These are phyloP conservation scores for Denticeps clupeoides DNA, from an alignment of 2,797 vertebrate species.

Conservation along the genomic window DNA sequence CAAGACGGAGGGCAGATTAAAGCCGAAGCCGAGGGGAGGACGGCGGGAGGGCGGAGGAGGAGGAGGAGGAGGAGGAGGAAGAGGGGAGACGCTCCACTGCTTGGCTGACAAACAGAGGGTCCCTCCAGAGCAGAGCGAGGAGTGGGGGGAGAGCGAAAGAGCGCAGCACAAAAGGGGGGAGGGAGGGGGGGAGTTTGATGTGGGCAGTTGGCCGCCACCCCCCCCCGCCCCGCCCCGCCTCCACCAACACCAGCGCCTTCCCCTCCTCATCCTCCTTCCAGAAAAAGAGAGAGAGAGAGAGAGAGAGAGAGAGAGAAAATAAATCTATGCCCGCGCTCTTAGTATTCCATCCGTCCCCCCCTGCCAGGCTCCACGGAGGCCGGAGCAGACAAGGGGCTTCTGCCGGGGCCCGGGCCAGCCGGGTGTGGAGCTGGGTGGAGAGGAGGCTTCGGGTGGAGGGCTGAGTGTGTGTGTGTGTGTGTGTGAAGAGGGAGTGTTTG, in stretches of 20 bases:
- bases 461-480: constrained; percentile 27
- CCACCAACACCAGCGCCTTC: constrained; percentile 11
- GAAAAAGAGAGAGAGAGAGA: too few species aligned
- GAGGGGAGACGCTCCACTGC: constrained; percentile 62
- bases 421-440: constrained; percentile 50
- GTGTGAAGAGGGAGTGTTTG: constrained; percentile 42
- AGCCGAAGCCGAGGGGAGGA: constrained; percentile 2
- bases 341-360: constrained; percentile 64
- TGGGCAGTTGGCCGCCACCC: constrained; percentile 57
- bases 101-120: constrained; percentile 69
- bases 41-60: constrained; percentile 14
- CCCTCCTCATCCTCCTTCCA: constrained; percentile 24
- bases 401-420: constrained; percentile 51
- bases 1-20: constrained; percentile 34
- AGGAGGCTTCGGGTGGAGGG: constrained; percentile 19
- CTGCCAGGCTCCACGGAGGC: constrained; percentile 51
- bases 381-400: constrained; percentile 56
- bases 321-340: constrained; percentile 65
- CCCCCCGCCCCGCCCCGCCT: constrained; percentile 38
- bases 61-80: constrained; percentile 38
- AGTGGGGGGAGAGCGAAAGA: constrained; percentile 38
- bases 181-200: constrained; percentile 60
- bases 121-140: constrained; percentile 57
- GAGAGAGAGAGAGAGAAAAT: too few species aligned
- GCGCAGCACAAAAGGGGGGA: constrained; percentile 34